These are phyloP conservation scores for Pseudopodoces humilis DNA, from an alignment of 2,113 vertebrate genomes.

Conservation along the genomic window DNA sequence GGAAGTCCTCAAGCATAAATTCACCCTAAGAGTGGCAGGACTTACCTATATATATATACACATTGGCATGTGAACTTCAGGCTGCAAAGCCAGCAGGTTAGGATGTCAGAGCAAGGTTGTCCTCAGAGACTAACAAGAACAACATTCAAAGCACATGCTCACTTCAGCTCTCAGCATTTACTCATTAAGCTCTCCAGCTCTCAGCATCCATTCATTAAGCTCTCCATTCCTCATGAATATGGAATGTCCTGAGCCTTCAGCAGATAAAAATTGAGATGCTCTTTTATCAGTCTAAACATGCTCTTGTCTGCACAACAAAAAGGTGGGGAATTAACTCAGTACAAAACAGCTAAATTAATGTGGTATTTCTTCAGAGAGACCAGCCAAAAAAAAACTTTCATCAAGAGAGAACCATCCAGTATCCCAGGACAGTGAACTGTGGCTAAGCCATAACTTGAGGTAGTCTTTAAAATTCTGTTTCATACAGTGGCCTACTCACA, in stretches of 20 bases:
- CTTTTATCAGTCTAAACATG: neutral
- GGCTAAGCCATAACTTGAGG: neutral
- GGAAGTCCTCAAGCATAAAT: neutral
- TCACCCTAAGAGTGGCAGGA: neutral
- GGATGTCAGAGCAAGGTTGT: neutral
- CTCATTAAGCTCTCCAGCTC: neutral
- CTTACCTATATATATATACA: neutral
- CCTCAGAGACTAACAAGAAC: neutral
- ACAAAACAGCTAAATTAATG: neutral
- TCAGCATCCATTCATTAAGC: conserved; percentile 25
- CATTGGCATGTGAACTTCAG: neutral
- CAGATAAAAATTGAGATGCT: neutral
- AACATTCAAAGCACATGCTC: neutral
- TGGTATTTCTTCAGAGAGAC: neutral
- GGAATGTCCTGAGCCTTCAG: neutral
- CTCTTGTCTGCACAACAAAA: neutral
- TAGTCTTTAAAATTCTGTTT: neutral
- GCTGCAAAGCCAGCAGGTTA: neutral
- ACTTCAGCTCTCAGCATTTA: conserved; percentile 11
- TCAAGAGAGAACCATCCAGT: neutral
- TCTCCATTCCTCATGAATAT: neutral
- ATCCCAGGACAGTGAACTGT: neutral
- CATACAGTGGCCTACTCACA: neutral
- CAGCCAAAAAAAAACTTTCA: neutral
- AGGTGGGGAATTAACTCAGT: neutral